phyloP scores from a whole-genome alignment of 2,797 vertebrate species.

The Coregonus sp. region DNA sequence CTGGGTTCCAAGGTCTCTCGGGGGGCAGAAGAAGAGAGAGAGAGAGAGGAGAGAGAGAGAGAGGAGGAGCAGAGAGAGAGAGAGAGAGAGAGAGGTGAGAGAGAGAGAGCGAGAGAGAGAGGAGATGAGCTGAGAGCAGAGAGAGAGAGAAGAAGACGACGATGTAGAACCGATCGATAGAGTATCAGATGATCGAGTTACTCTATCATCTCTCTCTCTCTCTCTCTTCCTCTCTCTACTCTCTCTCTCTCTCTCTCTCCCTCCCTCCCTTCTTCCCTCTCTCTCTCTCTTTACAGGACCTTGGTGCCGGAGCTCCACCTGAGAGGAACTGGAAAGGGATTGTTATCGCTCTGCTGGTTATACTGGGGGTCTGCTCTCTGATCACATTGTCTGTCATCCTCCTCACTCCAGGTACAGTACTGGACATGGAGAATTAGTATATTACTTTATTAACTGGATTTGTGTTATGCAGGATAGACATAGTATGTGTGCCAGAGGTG shows the following conservation, averaged over 20 bases:
- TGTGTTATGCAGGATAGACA: not conserved
- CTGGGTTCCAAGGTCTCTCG: too few species aligned
- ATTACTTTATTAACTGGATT: not conserved
- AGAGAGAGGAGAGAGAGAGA: too few species aligned
- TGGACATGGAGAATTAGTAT: not conserved
- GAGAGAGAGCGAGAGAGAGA: too few species aligned
- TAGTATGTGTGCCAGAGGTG: not conserved
- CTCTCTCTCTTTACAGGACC: slow-evolving; percentile 64
- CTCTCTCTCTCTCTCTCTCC: not conserved
- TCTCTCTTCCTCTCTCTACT: not conserved
- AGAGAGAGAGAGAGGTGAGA: too few species aligned
- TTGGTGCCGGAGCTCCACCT: slow-evolving; percentile 85
- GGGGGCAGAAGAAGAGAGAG: too few species aligned
- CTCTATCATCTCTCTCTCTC: too few species aligned
- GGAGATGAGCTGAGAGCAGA: too few species aligned
- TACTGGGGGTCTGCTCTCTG: slow-evolving; percentile 94
- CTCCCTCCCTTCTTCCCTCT: not conserved
- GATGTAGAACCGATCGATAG: too few species aligned
- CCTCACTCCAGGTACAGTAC: slow-evolving; percentile 88
- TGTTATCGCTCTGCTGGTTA: slow-evolving; percentile 95
- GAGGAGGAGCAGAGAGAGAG: too few species aligned
- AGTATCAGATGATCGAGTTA: too few species aligned
- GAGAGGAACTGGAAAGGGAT: slow-evolving; percentile 99
- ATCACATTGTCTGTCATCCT: slow-evolving; percentile 98
- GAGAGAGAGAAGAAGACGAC: too few species aligned